Evolutionary conservation across 92 coral and sea anemone species (phyloP).

Genomic region (Parazoanthus swiftii): DNA sequence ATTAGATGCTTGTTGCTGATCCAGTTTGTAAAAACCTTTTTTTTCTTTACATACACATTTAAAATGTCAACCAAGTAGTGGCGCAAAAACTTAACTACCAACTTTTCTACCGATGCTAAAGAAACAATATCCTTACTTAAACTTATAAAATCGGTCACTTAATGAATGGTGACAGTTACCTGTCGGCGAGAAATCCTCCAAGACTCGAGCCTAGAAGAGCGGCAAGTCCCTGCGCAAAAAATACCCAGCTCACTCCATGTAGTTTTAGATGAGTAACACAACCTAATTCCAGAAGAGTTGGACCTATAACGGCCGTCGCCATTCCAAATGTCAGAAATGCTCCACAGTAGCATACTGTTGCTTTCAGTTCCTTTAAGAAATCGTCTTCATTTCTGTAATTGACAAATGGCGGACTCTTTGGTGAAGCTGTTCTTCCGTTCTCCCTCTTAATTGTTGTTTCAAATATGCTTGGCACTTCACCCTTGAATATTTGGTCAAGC

Average conservation of each 20-base stretch:
- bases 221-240: conserved; percentile 89
- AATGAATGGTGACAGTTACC: conserved; percentile 56
- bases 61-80: neutral
- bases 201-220: conserved; percentile 92
- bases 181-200: conserved; percentile 92
- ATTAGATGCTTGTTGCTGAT: conserved; percentile 6
- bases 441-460: conserved; percentile 86
- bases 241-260: conserved; percentile 86
- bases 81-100: neutral
- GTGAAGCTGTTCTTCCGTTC: conserved; percentile 58
- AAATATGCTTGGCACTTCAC: conserved; percentile 92
- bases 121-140: neutral
- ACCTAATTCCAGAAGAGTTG: conserved; percentile 93
- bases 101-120: neutral
- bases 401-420: conserved; percentile 50
- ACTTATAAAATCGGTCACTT: neutral
- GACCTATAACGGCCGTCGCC: conserved; percentile 95
- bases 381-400: conserved; percentile 93
- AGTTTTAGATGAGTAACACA: conserved; percentile 82
- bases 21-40: neutral
- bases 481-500: conserved; percentile 91
- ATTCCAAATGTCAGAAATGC: conserved; percentile 95
- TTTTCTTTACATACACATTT: neutral
- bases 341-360: conserved; percentile 92
- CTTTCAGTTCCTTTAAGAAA: conserved; percentile 75